Base-by-base conservation (phyloP, 2,888 invertebrate genomes). In the Exephanes ischioxanthus region DNA sequence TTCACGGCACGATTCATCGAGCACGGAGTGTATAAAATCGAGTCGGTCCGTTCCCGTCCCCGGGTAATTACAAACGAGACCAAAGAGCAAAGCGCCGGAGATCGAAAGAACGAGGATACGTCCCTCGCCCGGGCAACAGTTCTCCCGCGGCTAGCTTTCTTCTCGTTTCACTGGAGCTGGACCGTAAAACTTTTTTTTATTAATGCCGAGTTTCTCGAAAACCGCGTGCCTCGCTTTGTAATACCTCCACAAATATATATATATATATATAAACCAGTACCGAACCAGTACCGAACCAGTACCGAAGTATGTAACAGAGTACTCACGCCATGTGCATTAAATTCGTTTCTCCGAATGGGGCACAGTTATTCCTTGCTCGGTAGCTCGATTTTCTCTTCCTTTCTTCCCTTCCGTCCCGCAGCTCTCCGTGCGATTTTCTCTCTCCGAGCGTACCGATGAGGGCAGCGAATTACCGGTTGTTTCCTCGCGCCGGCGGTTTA, bases 321-420 rank as follows among this genome's bases (percentile, higher is more conserved):
- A 75, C 67, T 80, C 80, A 71, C 75, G 84, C 84, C 72, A 84
- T 73, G 84, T 68, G 80, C 84, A 80, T 84, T 84, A 84, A 84
- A 72, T 80, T 61, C 58, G 77, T 77, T 84, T 84, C 84, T 73
- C 48, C 76, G 84, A 84, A 84, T 61, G 76, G 72, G 68, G n/a
- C 80, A 41, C 72, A 41, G 22, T 76, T 45, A 45, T 55, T 80
- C 19, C 48, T 67, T 71, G 22, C 11, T 78, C 37, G 76, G 53
- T n/a, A 79, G 41, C 66, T 63, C 58, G 70, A 79, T 80, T 76
- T 80, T 76, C 30, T 77, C 58, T 26, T 41, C 51, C 7, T 58
- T 19, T 3, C 37, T n/a, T 48, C 45, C 45, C 45, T 11, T 14
- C 2, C 26, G 33, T 33, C 14, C 75, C 53, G 45, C 79, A 53